Conservation (phyloP, 2,888 invertebrate genomes). For the Drosophila ochracea region DNA sequence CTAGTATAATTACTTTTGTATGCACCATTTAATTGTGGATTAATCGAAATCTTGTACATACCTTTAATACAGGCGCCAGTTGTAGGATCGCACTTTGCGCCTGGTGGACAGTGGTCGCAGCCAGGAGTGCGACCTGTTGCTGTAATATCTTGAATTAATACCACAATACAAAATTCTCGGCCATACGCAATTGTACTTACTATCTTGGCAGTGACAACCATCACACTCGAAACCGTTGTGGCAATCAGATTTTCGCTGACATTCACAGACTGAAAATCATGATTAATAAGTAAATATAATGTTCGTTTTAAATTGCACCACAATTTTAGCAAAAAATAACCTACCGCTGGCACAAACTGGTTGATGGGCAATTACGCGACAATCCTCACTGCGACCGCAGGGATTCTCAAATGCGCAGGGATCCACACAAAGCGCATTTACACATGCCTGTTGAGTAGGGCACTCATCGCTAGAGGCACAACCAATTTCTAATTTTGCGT, state of each 20-base stretch:
- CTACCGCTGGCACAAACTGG: slow-evolving; percentile 93
- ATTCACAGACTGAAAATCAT: slow-evolving; percentile 85
- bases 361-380: slow-evolving; percentile 93
- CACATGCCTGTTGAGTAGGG: slow-evolving; percentile 91
- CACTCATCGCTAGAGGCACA: slow-evolving; percentile 93
- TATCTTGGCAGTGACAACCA: slow-evolving; percentile 89
- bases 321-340: slow-evolving; percentile 19
- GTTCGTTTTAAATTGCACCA: neutral
- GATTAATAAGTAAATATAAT: neutral
- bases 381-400: slow-evolving; percentile 91
- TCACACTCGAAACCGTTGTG: slow-evolving; percentile 88
- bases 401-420: slow-evolving; percentile 92
- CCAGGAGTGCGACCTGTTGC: slow-evolving; percentile 85
- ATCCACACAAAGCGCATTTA: slow-evolving; percentile 92
- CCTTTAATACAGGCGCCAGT: slow-evolving; percentile 94
- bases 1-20: slow-evolving; percentile 14
- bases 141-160: slow-evolving; percentile 30
- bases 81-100: slow-evolving; percentile 91
- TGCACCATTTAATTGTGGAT: slow-evolving; percentile 25
- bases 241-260: slow-evolving; percentile 90
- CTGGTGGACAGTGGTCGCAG: slow-evolving; percentile 92
- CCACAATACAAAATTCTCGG: neutral
- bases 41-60: slow-evolving; percentile 85
- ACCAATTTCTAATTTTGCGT: slow-evolving; percentile 88
- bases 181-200: slow-evolving; percentile 85